Evolutionary conservation across 2,797 vertebrate species (phyloP), one percentile per base, ranked within the genome.

Genomic region (Acridotheres tristis): DNA sequence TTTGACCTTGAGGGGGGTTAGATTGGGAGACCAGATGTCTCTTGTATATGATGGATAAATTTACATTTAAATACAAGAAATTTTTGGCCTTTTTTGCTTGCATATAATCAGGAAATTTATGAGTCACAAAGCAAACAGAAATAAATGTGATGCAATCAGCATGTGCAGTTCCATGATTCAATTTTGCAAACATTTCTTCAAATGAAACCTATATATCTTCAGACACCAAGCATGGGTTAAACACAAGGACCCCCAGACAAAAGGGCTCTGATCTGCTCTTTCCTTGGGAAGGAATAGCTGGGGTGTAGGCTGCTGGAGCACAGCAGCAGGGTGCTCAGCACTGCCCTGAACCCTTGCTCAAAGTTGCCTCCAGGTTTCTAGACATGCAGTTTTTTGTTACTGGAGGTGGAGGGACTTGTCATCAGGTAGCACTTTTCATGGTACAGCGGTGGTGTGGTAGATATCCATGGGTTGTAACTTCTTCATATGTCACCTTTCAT

Each of bases 51-150:
- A 76, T 0, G 1, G 40, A 80, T 45, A 47, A 68, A 8, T 77
- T 74, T 72, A 80, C n/a, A 55, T 53, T 85, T 75, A 62, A 90
- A 78, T 53, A 58, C 12, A 74, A 66, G 7, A 65, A 53, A 79
- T 67, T 47, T 50, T 61, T 67, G 19, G 65, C 47, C 16, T 22
- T 69, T 55, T 76, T 81, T 53, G 16, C 38, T 89, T 75, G 30
- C 30, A 55, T 54, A n/a, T 58, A 55, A 25, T 87, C 43, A 55
- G 58, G 16, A 68, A 91, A 58, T 16, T 72, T 86, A 80, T 69
- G 92, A 93, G 62, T 93, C 94, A 94, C 38, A 74, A 93, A 83
- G 19, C 58, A 89, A 95, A 85, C 51, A 92, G 78, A 88, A 94
- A 75, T 72, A 85, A 89, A 71, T 55, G 43, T 66, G 72, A 86